Percentiles rank a stretch among this genome's conserved stretches.
These are phyloP conservation scores for Steinernema khuongi DNA, from an alignment of 1,140 invertebrate species.

Conservation along the genomic window DNA sequence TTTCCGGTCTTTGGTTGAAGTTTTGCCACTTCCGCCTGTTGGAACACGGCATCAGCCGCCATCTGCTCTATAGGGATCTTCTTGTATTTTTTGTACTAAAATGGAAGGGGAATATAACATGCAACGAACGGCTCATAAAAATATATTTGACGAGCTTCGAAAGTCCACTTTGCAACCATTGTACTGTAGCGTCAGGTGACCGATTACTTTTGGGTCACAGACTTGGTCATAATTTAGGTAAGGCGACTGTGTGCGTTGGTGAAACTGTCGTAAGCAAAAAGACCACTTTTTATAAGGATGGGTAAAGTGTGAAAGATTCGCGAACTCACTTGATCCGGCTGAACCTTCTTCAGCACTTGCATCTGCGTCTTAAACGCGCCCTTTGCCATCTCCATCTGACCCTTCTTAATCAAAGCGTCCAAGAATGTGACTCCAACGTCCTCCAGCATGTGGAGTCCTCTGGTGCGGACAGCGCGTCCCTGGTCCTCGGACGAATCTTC, in stretches of 20 bases:
- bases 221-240: not conserved
- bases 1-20: conserved; percentile 38
- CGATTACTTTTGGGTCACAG: too few species aligned
- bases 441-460: not conserved
- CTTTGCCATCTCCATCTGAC: conserved; percentile 52
- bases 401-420: conserved; percentile 47
- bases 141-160: not conserved
- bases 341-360: conserved; percentile 42
- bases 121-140: not conserved
- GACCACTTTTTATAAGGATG: not conserved
- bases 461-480: not conserved
- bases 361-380: conserved; percentile 49
- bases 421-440: not conserved
- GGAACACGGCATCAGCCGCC: conserved; percentile 47
- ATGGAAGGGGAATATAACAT: conserved; percentile 18
- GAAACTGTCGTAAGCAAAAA: too few species aligned
- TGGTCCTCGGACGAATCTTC: not conserved
- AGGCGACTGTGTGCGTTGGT: too few species aligned
- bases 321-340: conserved; percentile 43
- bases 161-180: not conserved
- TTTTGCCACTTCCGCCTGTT: conserved; percentile 41
- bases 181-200: too few species aligned
- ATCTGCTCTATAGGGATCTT: conserved; percentile 42
- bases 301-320: not conserved
- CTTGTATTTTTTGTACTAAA: conserved; percentile 47